Evolutionary conservation across 2,113 vertebrate genomes (phyloP).

Genomic region (Zonotrichia leucophrys): DNA sequence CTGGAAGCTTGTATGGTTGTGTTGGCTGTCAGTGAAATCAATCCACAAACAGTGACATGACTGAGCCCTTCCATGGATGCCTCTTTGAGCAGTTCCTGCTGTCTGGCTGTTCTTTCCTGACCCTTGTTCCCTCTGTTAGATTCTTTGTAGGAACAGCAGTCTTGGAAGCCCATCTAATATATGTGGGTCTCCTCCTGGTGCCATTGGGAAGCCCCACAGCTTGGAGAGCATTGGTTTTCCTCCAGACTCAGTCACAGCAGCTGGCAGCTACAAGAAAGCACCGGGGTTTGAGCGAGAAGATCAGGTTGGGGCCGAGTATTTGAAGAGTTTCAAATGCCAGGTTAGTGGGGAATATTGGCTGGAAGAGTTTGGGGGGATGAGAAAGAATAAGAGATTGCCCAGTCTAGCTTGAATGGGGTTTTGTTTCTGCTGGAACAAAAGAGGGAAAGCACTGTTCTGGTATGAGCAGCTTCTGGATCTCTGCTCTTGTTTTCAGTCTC

Average conservation of each 20-base stretch:
- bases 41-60: background rate
- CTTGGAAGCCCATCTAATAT: constrained; percentile 80
- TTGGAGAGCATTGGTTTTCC: constrained; percentile 81
- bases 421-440: background rate
- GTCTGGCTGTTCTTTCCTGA: constrained; percentile 10
- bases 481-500: background rate
- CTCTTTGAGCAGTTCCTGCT: background rate
- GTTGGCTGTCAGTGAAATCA: background rate
- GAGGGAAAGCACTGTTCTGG: background rate
- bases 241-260: constrained; percentile 79
- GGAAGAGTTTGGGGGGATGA: constrained; percentile 27
- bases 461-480: background rate
- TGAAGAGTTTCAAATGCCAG: constrained; percentile 84
- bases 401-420: background rate
- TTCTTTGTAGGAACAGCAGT: constrained; percentile 81
- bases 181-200: constrained; percentile 80
- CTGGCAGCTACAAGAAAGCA: constrained; percentile 89
- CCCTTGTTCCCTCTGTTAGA: constrained; percentile 65
- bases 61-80: background rate
- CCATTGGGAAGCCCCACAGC: constrained; percentile 77
- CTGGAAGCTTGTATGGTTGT: background rate
- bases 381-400: background rate
- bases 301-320: constrained; percentile 86
- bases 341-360: constrained; percentile 62
- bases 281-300: constrained; percentile 97